A percentile compares a stretch with the other conserved stretches of the same genome.
These are phyloP conservation scores for Varanus komodoensis DNA, from an alignment of 2,113 vertebrate species.

Conservation along the genomic window DNA sequence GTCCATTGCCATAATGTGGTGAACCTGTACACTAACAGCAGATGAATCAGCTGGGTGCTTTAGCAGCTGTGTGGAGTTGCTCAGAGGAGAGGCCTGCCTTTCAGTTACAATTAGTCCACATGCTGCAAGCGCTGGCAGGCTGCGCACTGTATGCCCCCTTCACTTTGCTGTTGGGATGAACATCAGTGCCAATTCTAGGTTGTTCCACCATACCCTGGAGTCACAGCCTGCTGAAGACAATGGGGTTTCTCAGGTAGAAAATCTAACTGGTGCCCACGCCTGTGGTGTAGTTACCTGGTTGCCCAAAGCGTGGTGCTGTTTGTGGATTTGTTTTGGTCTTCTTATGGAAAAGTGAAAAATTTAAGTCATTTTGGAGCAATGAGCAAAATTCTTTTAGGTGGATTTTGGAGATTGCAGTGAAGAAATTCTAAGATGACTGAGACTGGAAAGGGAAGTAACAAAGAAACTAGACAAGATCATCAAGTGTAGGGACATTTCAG, in stretches of 20 bases:
- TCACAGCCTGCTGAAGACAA: background rate
- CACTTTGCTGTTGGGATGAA: background rate
- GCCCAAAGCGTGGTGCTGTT: background rate
- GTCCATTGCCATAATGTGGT: background rate
- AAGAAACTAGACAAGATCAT: too few species aligned
- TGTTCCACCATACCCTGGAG: background rate
- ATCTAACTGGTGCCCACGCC: background rate
- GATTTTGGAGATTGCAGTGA: background rate
- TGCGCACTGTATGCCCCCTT: background rate
- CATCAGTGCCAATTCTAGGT: too few species aligned
- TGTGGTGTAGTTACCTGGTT: too few species aligned
- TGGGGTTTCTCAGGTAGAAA: background rate
- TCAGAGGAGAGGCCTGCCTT: slow-evolving; percentile 20
- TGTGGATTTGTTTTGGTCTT: background rate
- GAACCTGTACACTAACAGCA: slow-evolving; percentile 18
- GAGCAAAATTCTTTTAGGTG: background rate
- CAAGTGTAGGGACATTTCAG: too few species aligned
- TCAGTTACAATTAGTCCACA: slow-evolving; percentile 22
- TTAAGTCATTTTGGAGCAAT: background rate
- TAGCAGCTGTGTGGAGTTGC: background rate
- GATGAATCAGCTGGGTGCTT: slow-evolving; percentile 23
- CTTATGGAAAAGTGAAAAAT: too few species aligned
- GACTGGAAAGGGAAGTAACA: too few species aligned
- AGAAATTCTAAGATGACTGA: too few species aligned
- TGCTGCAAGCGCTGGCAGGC: background rate